Evolutionary conservation across 37 sponge, comb jelly and placozoan species (phyloP).

Genomic region (Chondrilla cf. caribensis): DNA sequence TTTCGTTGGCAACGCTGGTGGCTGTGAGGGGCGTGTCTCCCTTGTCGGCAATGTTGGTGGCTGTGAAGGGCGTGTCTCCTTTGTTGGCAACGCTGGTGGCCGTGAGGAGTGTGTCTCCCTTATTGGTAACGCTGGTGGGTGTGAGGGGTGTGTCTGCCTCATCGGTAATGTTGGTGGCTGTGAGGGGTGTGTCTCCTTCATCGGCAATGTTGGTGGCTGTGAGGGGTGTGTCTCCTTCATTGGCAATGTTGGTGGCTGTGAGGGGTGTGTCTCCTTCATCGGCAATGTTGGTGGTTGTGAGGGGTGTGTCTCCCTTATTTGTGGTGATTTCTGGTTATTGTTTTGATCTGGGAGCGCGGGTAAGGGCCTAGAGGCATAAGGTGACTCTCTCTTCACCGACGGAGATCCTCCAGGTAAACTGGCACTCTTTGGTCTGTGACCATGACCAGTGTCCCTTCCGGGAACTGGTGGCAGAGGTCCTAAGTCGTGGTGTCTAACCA

Average conservation of each 20-base stretch:
- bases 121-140: no score
- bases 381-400: neutral
- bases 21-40: no score
- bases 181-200: no score
- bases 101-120: no score
- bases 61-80: no score
- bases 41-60: no score
- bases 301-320: neutral
- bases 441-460: no score
- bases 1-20: no score
- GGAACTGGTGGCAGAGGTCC: slow-evolving; percentile 7
- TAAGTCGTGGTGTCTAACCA: neutral
- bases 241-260: neutral
- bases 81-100: no score
- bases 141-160: no score
- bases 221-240: neutral
- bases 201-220: no score
- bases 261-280: neutral
- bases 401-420: neutral
- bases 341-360: neutral
- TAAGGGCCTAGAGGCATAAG: neutral
- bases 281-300: neutral
- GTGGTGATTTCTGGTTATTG: neutral
- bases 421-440: neutral
- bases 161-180: no score